Conservation (phyloP, 2,113 vertebrate genomes). For the Fulmarus glacialis region DNA sequence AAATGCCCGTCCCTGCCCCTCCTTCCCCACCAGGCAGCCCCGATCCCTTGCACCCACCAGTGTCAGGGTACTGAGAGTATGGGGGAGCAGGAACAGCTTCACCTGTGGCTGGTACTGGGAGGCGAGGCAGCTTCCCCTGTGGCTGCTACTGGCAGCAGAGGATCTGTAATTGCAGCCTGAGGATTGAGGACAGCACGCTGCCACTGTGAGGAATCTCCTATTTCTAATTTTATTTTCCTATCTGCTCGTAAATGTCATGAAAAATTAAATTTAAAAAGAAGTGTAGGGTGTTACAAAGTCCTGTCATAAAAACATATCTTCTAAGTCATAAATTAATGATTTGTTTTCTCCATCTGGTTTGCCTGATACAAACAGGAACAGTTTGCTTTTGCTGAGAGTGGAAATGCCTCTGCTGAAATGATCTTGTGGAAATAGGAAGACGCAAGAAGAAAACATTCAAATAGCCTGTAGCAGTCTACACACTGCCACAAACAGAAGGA, state of each 20-base stretch:
- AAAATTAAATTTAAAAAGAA: not conserved
- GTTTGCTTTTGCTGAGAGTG: slow-evolving; percentile 2
- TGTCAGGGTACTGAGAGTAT: not conserved
- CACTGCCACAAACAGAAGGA: not conserved
- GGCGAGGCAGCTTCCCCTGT: not conserved
- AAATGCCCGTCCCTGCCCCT: not conserved
- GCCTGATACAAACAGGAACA: not conserved
- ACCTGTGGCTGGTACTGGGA: not conserved
- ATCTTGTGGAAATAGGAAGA: not conserved
- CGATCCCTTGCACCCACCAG: not conserved
- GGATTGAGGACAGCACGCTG: not conserved
- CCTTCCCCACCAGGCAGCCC: not conserved
- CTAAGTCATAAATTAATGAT: slow-evolving; percentile 35
- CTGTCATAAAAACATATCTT: not conserved
- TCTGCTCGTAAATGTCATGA: not conserved
- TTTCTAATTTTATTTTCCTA: slow-evolving; percentile 35
- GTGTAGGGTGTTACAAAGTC: not conserved
- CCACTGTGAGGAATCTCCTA: not conserved
- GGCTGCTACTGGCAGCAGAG: not conserved
- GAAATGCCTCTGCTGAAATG: not conserved
- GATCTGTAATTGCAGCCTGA: not conserved
- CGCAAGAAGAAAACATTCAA: not conserved
- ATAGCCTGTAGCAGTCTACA: not conserved
- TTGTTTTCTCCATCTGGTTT: slow-evolving; percentile 23
- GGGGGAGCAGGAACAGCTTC: not conserved